phyloP scores from a whole-genome alignment of 1,140 invertebrate species.

The Macrostomum lignano region DNA sequence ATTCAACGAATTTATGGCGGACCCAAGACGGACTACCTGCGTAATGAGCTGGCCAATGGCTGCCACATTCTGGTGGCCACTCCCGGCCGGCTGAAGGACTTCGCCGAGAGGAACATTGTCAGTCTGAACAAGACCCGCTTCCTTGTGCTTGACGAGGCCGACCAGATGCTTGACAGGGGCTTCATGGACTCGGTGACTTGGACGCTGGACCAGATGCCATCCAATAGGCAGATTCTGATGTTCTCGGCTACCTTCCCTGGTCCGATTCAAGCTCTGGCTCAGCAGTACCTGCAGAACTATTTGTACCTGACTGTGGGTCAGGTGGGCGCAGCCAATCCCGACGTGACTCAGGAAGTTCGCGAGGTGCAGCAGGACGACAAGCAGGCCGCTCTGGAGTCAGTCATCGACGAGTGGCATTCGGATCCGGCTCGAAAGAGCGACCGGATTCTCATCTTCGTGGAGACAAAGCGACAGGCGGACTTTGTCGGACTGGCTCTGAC shows the following conservation, averaged over 20 bases:
- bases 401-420: constrained; percentile 6
- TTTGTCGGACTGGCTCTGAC: constrained; percentile 33
- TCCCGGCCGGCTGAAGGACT: constrained; percentile 26
- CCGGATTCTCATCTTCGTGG: constrained; percentile 57
- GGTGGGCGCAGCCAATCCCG: constrained; percentile 56
- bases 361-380: constrained; percentile 42
- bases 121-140: constrained; percentile 5
- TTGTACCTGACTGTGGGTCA: constrained; percentile 55
- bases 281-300: constrained; percentile 42
- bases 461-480: constrained; percentile 57
- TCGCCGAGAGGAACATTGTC: constrained; percentile 11
- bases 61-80: constrained; percentile 27
- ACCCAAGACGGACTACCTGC: too few species aligned
- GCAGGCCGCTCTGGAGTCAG: constrained; percentile 10
- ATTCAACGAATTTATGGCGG: too few species aligned
- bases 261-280: constrained; percentile 46
- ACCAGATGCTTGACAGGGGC: constrained; percentile 95
- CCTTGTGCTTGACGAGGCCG: constrained; percentile 83
- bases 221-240: constrained; percentile 42
- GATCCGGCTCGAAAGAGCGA: constrained; percentile 15
- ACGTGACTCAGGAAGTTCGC: constrained; percentile 54
- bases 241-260: constrained; percentile 67
- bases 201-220: constrained; percentile 7
- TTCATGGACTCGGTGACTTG: too few species aligned
- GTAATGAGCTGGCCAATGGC: too few species aligned